These are phyloP conservation scores for Prunella fulvescens DNA, from an alignment of 2,113 vertebrate species.

Conservation along the genomic window DNA sequence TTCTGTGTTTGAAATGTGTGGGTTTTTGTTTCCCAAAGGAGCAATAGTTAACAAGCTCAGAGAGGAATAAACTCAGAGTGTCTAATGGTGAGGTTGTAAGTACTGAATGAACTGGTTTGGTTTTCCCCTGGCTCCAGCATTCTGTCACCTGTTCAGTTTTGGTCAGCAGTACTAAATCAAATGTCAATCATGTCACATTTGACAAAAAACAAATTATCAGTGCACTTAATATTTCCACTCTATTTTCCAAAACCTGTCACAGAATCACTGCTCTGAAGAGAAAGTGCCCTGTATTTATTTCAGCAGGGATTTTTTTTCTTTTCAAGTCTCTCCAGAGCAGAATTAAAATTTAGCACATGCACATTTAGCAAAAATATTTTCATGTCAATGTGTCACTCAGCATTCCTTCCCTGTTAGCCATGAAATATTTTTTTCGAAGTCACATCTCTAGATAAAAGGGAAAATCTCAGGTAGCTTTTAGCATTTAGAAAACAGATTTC, in stretches of 20 bases:
- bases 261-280: not conserved
- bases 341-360: not conserved
- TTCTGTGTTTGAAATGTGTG: not conserved
- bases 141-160: not conserved
- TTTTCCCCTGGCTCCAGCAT: not conserved
- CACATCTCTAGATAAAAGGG: not conserved
- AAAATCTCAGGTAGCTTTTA: not conserved
- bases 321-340: not conserved
- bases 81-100: not conserved
- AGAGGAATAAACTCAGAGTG: not conserved
- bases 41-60: not conserved
- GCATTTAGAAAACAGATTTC: not conserved
- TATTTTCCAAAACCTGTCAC: not conserved
- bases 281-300: not conserved
- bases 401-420: not conserved
- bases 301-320: not conserved
- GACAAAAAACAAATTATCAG: not conserved
- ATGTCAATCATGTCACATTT: not conserved
- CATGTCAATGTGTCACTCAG: not conserved
- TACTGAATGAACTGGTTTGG: not conserved
- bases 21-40: not conserved
- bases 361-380: not conserved
- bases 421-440: not conserved
- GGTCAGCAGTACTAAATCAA: not conserved
- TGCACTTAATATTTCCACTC: not conserved